Conservation (phyloP, 2,797 vertebrate species). For the Parotocinclus haroldoi region DNA sequence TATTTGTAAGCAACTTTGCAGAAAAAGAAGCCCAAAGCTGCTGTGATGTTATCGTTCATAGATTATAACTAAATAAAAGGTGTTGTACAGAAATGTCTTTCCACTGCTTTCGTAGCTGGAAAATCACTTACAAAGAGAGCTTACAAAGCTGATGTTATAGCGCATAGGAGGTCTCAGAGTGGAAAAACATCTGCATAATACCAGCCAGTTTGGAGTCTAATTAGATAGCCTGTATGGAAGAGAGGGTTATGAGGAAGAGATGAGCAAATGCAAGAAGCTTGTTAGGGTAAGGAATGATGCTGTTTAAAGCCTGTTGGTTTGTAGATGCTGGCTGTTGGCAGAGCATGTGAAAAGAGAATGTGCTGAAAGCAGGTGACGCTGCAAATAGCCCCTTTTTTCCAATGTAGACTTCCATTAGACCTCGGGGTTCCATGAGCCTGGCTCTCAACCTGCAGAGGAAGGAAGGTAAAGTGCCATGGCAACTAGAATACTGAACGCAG, state of each 20-base stretch:
- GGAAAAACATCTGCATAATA: conserved; percentile 65
- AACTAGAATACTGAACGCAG: conserved; percentile 28
- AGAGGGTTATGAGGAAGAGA: conserved; percentile 51
- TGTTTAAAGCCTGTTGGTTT: conserved; percentile 71
- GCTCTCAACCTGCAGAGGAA: conserved; percentile 16
- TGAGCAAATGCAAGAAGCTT: conserved; percentile 70
- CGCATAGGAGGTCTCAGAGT: too few species aligned
- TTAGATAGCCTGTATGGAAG: conserved; percentile 60
- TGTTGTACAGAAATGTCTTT: too few species aligned
- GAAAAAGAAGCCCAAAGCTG: too few species aligned
- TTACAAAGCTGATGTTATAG: too few species aligned
- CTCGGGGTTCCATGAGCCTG: conserved; percentile 18
- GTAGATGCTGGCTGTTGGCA: conserved; percentile 55
- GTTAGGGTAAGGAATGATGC: conserved; percentile 72
- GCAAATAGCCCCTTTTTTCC: conserved; percentile 29
- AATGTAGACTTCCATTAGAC: conserved; percentile 34
- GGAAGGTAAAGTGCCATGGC: conserved; percentile 14
- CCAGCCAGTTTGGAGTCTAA: conserved; percentile 63
- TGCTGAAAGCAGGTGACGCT: conserved; percentile 59
- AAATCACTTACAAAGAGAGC: too few species aligned
- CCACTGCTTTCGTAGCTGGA: too few species aligned
- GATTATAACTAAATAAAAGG: too few species aligned
- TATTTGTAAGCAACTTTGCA: too few species aligned
- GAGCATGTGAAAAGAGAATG: conserved; percentile 60
- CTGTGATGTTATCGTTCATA: too few species aligned